phyloP scores from a whole-genome alignment of 2,113 vertebrate species.

The Zeus faber region DNA sequence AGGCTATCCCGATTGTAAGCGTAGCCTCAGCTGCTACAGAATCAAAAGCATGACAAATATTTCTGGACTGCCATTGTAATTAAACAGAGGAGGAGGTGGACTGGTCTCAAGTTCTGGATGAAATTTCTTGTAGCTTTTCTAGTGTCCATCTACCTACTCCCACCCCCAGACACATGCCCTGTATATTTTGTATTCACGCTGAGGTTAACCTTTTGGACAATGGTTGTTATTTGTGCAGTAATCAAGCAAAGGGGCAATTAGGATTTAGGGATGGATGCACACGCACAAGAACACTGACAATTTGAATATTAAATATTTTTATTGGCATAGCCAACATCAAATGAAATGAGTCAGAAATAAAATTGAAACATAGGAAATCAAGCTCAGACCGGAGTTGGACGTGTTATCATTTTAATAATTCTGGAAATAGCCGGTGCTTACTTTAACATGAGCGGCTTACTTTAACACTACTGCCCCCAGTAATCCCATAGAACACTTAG shows the following conservation, averaged over 20 bases:
- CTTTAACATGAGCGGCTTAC: slow-evolving; percentile 60
- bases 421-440: slow-evolving; percentile 70
- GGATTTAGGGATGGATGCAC: neutral
- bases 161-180: too few species aligned
- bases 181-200: neutral
- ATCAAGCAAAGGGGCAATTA: neutral
- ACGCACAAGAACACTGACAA: neutral
- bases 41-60: slow-evolving; percentile 61
- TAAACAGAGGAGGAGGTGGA: slow-evolving; percentile 52
- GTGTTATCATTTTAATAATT: slow-evolving; percentile 43
- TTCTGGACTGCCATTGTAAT: slow-evolving; percentile 36
- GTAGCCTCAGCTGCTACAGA: slow-evolving; percentile 33
- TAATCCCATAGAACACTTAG: slow-evolving; percentile 60
- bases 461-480: too few species aligned
- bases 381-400: slow-evolving; percentile 16
- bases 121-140: slow-evolving; percentile 13
- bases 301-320: slow-evolving; percentile 41
- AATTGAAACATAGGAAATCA: neutral
- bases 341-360: neutral
- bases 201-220: neutral
- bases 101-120: slow-evolving; percentile 21
- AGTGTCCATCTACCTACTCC: too few species aligned
- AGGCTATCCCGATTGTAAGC: slow-evolving; percentile 39
- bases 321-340: slow-evolving; percentile 45
- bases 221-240: neutral